Percentiles rank a stretch among this genome's conserved stretches.
Conservation (phyloP, 2,797 vertebrate species). For the Leptoclinus maculatus region DNA sequence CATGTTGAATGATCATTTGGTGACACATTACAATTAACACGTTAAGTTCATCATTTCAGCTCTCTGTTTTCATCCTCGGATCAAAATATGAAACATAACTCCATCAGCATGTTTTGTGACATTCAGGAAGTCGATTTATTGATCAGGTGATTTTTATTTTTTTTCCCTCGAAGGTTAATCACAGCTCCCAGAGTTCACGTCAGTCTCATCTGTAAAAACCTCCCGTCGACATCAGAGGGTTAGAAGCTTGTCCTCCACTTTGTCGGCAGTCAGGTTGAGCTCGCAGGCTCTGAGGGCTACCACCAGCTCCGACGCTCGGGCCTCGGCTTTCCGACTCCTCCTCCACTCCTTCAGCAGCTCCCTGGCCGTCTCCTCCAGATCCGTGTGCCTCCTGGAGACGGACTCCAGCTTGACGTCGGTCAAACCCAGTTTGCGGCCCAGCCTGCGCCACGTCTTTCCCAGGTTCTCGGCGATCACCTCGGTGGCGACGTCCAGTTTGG, state of each 20-base stretch:
- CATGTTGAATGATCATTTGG: background rate
- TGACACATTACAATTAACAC: background rate
- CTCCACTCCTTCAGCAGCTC: conserved; percentile 87
- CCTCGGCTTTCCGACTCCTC: conserved; percentile 64
- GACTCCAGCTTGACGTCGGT: conserved; percentile 81
- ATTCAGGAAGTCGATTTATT: background rate
- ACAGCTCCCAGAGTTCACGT: background rate
- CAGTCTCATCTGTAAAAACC: background rate
- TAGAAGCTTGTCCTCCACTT: conserved; percentile 64
- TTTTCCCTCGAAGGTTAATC: background rate
- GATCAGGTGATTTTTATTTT: background rate
- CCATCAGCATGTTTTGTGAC: background rate
- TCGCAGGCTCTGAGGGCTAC: conserved; percentile 81
- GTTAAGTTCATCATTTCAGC: background rate
- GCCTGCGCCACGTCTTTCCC: conserved; percentile 83
- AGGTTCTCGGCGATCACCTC: conserved; percentile 78
- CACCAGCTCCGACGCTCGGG: conserved; percentile 76
- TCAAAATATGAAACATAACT: background rate
- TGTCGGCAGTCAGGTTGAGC: conserved; percentile 88
- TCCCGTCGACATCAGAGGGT: rapidly evolving
- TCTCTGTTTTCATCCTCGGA: background rate
- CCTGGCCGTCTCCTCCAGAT: conserved; percentile 80
- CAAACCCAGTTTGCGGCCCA: conserved; percentile 84
- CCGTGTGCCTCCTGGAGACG: conserved; percentile 64
- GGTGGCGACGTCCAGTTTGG: conserved; percentile 75